Evolutionary conservation across 2,888 invertebrate species (phyloP).

Genomic region (Coleophora flavipennella): DNA sequence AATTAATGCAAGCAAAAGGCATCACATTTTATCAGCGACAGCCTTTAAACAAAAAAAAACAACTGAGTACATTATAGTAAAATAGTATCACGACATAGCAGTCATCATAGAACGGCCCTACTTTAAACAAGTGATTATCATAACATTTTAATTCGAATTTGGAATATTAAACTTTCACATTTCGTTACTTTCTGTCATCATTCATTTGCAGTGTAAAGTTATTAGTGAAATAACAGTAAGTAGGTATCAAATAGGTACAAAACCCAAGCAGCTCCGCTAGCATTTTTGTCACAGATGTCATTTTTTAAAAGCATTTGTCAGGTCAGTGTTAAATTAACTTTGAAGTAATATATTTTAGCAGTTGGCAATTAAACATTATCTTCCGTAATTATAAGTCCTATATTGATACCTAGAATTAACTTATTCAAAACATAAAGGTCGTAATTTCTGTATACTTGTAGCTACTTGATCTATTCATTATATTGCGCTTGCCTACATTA

Average conservation of each 20-base stretch:
- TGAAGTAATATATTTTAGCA: conserved; percentile 34
- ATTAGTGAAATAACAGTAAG: conserved; percentile 33
- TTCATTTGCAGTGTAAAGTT: conserved; percentile 31
- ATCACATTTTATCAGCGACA: too few relatives aligned
- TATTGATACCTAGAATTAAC: conserved; percentile 53
- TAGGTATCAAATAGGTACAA: conserved; percentile 63
- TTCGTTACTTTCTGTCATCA: too few relatives aligned
- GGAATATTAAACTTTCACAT: too few relatives aligned
- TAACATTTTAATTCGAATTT: too few relatives aligned
- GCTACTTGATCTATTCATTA: conserved; percentile 52
- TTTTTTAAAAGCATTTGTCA: conserved; percentile 49
- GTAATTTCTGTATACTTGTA: conserved; percentile 47
- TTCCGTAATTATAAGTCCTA: conserved; percentile 45
- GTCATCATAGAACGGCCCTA: too few relatives aligned
- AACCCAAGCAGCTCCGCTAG: conserved; percentile 32
- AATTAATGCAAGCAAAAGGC: too few relatives aligned
- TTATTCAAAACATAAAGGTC: conserved; percentile 20
- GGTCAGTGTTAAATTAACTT: conserved; percentile 40
- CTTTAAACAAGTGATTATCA: too few relatives aligned
- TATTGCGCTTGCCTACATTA: conserved; percentile 57
- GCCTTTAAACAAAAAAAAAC: too few relatives aligned
- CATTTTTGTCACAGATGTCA: conserved; percentile 40
- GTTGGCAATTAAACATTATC: conserved; percentile 36
- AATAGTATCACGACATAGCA: too few relatives aligned
- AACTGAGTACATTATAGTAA: too few relatives aligned